Conservation (phyloP, 2,113 vertebrate species). For the Prunella himalayana region DNA sequence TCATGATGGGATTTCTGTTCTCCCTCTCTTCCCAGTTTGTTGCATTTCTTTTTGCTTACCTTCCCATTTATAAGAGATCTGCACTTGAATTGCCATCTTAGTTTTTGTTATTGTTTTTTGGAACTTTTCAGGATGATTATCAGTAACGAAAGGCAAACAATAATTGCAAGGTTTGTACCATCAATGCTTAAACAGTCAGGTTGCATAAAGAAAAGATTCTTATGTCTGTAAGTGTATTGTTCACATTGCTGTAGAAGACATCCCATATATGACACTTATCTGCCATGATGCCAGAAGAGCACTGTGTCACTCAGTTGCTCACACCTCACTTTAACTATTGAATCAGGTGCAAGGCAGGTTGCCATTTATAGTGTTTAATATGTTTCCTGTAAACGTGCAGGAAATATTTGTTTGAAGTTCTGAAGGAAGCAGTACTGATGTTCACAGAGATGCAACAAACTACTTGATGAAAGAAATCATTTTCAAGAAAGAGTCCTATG, state of each 20-base stretch:
- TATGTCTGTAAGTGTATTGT: neutral
- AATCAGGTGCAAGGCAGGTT: slow-evolving; percentile 50
- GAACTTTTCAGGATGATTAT: neutral
- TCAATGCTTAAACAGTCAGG: neutral
- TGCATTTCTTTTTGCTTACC: neutral
- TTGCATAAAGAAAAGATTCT: neutral
- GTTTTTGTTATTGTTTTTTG: neutral
- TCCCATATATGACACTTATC: neutral
- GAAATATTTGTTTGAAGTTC: slow-evolving; percentile 74
- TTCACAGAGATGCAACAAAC: slow-evolving; percentile 67
- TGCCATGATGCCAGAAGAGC: neutral
- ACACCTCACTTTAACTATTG: neutral
- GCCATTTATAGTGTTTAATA: slow-evolving; percentile 63
- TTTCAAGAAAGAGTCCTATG: slow-evolving; percentile 60
- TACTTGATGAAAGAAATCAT: slow-evolving; percentile 75
- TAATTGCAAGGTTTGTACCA: neutral
- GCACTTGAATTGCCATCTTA: neutral
- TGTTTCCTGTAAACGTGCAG: slow-evolving; percentile 71
- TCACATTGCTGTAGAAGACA: neutral
- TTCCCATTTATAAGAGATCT: neutral
- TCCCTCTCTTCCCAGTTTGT: neutral
- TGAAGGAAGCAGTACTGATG: slow-evolving; percentile 70
- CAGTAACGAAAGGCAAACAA: neutral
- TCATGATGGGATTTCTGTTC: neutral
- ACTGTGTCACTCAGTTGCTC: neutral